phyloP scores from a whole-genome alignment of 2,113 vertebrate species.

The Psettodes erumei region DNA sequence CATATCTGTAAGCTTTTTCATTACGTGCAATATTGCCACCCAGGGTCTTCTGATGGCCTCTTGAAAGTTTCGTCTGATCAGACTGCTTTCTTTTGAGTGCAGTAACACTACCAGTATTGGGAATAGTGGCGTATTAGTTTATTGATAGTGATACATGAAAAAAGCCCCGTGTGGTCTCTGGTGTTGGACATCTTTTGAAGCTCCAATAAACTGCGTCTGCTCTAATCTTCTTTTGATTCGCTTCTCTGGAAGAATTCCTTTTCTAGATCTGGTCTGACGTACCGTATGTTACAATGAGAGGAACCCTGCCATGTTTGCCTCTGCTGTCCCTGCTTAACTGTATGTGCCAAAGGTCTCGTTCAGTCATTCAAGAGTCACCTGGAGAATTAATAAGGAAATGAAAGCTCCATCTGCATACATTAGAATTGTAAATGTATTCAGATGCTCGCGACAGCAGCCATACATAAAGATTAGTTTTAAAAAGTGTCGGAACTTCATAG shows the following conservation, averaged over 20 bases:
- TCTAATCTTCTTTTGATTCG: conserved; percentile 36
- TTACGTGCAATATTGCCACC: conserved; percentile 9
- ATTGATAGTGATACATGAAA: conserved; percentile 16
- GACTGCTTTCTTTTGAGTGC: neutral
- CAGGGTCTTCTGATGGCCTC: neutral
- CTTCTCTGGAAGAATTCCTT: conserved; percentile 6
- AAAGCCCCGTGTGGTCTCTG: neutral
- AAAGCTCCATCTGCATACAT: conserved; percentile 72
- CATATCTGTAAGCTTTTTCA: conserved; percentile 9
- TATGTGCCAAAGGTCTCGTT: conserved; percentile 44
- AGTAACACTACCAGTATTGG: neutral
- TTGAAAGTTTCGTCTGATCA: neutral
- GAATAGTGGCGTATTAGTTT: neutral
- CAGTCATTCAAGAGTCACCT: conserved; percentile 39
- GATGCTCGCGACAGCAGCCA: conserved; percentile 62
- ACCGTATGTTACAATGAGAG: neutral
- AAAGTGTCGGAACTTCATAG: conserved; percentile 55
- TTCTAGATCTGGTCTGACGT: conserved; percentile 24
- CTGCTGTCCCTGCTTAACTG: conserved; percentile 2
- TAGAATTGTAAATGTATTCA: conserved; percentile 76
- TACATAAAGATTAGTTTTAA: conserved; percentile 78
- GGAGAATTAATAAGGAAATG: conserved; percentile 41
- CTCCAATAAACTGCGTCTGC: neutral
- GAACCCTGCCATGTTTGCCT: conserved; percentile 3
- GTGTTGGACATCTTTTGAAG: conserved; percentile 8